Conservation (phyloP, 1,140 invertebrate species). For the Bombus sibiricus region DNA sequence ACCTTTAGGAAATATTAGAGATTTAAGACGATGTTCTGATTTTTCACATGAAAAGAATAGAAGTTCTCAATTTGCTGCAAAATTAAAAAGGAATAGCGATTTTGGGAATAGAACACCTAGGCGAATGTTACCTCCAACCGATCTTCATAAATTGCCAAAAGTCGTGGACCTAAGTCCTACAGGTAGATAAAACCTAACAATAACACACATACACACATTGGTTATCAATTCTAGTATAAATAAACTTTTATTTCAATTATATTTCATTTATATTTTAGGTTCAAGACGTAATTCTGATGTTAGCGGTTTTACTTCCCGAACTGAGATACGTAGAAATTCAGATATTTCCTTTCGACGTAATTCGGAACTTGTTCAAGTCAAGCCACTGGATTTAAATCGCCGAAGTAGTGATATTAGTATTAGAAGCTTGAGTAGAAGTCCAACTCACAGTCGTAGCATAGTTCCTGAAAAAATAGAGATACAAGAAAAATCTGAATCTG, state of each 20-base stretch:
- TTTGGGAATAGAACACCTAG: constrained; percentile 76
- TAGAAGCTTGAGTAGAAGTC: constrained; percentile 75
- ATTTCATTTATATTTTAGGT: constrained; percentile 40
- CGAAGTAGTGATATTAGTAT: constrained; percentile 77
- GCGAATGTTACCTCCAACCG: constrained; percentile 66
- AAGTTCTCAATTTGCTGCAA: constrained; percentile 78
- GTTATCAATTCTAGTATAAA: background rate
- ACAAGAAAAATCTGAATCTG: constrained; percentile 76
- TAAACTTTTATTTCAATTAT: background rate
- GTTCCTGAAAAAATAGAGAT: constrained; percentile 70
- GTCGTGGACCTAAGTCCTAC: constrained; percentile 75
- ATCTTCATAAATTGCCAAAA: constrained; percentile 69
- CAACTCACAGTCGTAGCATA: constrained; percentile 69
- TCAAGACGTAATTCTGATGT: constrained; percentile 77
- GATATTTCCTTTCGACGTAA: constrained; percentile 73
- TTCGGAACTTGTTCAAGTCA: constrained; percentile 73
- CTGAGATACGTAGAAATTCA: constrained; percentile 74
- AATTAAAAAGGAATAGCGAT: constrained; percentile 78
- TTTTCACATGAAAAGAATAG: constrained; percentile 78
- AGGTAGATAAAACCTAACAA: constrained; percentile 53
- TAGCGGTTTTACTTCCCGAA: constrained; percentile 64
- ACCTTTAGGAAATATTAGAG: constrained; percentile 70
- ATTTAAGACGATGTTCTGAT: constrained; percentile 76
- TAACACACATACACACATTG: background rate
- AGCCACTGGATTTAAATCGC: constrained; percentile 74